phyloP scores from a whole-genome alignment of 2,888 invertebrate genomes.

The Trissolcus brochymenae region DNA sequence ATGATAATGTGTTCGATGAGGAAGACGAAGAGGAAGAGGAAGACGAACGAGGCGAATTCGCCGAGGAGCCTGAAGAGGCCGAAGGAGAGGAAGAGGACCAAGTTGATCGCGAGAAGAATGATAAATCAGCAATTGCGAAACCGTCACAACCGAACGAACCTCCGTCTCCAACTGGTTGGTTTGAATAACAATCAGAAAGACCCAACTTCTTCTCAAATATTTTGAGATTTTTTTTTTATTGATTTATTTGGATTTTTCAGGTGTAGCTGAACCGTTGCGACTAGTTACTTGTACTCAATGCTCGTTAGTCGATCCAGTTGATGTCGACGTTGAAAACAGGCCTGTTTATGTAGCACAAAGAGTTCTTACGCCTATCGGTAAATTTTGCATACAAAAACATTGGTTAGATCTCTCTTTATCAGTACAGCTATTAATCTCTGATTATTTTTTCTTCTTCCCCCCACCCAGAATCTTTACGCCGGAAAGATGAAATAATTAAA shows the following conservation, averaged over 20 bases:
- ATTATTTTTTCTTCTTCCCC: slow-evolving; percentile 35
- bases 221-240: background rate
- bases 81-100: slow-evolving; percentile 50
- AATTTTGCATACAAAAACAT: slow-evolving; percentile 25
- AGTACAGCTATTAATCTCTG: slow-evolving; percentile 3
- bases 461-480: slow-evolving; percentile 82
- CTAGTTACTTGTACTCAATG: slow-evolving; percentile 79
- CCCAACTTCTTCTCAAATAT: background rate
- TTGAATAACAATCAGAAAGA: background rate
- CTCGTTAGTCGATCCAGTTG: slow-evolving; percentile 83
- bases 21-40: slow-evolving; percentile 58
- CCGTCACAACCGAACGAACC: slow-evolving; percentile 49
- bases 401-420: background rate
- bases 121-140: slow-evolving; percentile 25
- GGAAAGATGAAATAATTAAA: slow-evolving; percentile 84
- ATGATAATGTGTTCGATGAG: slow-evolving; percentile 24
- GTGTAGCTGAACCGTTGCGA: slow-evolving; percentile 76
- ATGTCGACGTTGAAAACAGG: slow-evolving; percentile 84
- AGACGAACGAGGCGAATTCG: slow-evolving; percentile 52
- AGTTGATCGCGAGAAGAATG: slow-evolving; percentile 44
- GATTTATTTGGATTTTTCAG: slow-evolving; percentile 39
- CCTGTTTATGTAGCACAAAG: slow-evolving; percentile 87
- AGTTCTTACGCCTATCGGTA: slow-evolving; percentile 86
- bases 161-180: slow-evolving; percentile 19
- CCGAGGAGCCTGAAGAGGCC: slow-evolving; percentile 55